These are phyloP conservation scores for Apteryx mantelli DNA, from an alignment of 2,113 vertebrate genomes.

Conservation along the genomic window DNA sequence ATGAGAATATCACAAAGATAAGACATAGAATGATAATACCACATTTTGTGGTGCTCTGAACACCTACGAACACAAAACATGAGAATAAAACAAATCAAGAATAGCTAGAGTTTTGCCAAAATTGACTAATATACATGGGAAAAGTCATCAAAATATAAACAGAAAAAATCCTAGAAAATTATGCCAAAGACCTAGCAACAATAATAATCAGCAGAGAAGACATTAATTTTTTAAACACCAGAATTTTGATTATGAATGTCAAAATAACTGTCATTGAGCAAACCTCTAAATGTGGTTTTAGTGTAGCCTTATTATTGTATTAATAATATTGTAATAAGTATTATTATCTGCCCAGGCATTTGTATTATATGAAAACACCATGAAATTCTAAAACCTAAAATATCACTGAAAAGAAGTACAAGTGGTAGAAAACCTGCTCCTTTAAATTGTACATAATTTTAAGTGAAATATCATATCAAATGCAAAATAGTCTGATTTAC, in stretches of 20 bases:
- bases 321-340: not conserved
- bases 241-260: not conserved
- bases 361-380: not conserved
- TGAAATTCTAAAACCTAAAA: not conserved
- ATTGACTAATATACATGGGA: not conserved
- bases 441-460: not conserved
- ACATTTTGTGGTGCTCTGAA: fast-evolving
- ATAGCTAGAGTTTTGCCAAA: not conserved
- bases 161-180: not conserved
- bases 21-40: not conserved
- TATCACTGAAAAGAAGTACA: not conserved
- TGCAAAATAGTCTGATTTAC: not conserved
- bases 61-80: not conserved
- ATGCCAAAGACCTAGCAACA: not conserved
- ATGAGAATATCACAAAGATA: not conserved
- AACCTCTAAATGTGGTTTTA: not conserved
- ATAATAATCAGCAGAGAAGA: not conserved
- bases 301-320: not conserved
- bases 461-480: not conserved
- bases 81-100: not conserved
- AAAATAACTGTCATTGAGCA: not conserved
- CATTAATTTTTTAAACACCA: not conserved
- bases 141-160: not conserved
- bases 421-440: not conserved
- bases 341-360: not conserved